Base-by-base conservation (phyloP, 2,888 invertebrate species). In the Tinea semifulvella region DNA sequence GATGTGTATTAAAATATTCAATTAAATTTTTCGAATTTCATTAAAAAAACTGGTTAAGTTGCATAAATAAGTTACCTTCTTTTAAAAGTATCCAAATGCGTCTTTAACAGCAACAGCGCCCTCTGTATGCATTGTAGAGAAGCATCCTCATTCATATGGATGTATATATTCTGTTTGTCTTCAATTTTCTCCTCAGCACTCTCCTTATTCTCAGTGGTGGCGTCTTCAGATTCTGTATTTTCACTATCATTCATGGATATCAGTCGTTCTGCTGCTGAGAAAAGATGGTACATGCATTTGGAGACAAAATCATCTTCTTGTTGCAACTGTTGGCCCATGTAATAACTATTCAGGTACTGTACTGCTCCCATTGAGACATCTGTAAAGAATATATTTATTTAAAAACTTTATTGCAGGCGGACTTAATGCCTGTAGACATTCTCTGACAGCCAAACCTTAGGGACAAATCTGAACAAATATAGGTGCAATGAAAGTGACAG, bases 351-450 rank as follows among this genome's bases (percentile, higher is more conserved):
- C 46, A 97, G 84, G 64, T 95, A 95, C 63, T 96, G 94, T 54
- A 96, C 96, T 1, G 96, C 96, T 2, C 95, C 92, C 88, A 96
- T 89, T 51, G 95, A 95, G 1, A 97, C 96, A 62, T 96, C 96
- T 71, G 56, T 1, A 57, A 57, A 31, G 16, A 47, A n/a, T n/a
- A n/a, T n/a, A n/a, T n/a, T n/a, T n/a, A n/a, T n/a, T n/a, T n/a
- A n/a, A n/a, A n/a, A n/a, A n/a, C n/a, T n/a, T n/a, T n/a, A n/a
- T n/a, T n/a, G n/a, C n/a, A n/a, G n/a, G n/a, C n/a, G n/a, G n/a
- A n/a, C n/a, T n/a, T n/a, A n/a, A n/a, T n/a, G n/a, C n/a, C n/a
- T n/a, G n/a, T n/a, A n/a, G n/a, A n/a, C n/a, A n/a, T n/a, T n/a
- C n/a, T n/a, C n/a, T n/a, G n/a, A n/a, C n/a, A n/a, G n/a, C n/a